These are phyloP conservation scores for Thera obeliscata DNA, from an alignment of 2,888 invertebrate genomes.

Conservation along the genomic window DNA sequence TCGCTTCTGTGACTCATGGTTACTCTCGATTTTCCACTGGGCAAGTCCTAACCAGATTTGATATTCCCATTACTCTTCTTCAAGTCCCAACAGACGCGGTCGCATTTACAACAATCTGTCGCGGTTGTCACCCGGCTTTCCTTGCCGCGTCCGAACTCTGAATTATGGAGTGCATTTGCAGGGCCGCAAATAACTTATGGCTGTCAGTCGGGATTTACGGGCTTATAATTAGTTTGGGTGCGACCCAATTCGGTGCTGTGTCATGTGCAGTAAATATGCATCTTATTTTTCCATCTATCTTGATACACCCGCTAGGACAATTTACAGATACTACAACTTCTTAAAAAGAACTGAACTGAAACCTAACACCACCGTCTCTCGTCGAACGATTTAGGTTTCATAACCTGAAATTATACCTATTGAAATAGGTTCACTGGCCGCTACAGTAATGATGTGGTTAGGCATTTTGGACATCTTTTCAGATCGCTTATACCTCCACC, in stretches of 20 bases:
- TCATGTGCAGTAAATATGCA: slow-evolving; percentile 15
- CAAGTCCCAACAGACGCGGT: slow-evolving; percentile 29
- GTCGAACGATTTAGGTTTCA: too few relatives aligned
- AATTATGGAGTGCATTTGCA: slow-evolving; percentile 52
- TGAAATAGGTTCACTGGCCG: too few relatives aligned
- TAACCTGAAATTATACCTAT: too few relatives aligned
- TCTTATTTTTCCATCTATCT: slow-evolving; percentile 16
- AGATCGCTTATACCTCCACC: too few relatives aligned
- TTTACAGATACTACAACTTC: too few relatives aligned
- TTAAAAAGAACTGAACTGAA: too few relatives aligned
- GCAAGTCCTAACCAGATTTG: slow-evolving; percentile 13
- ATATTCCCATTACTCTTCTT: slow-evolving; percentile 33
- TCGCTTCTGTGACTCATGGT: slow-evolving; percentile 1
- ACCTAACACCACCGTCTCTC: too few relatives aligned
- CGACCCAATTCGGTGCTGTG: slow-evolving; percentile 58
- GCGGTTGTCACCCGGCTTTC: slow-evolving; percentile 45
- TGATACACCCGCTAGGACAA: too few relatives aligned
- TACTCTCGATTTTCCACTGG: slow-evolving; percentile 2
- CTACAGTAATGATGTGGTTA: too few relatives aligned
- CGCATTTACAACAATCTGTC: slow-evolving; percentile 46
- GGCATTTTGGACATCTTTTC: too few relatives aligned
- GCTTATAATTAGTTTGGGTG: slow-evolving; percentile 70
- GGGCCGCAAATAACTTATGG: slow-evolving; percentile 51
- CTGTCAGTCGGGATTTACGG: slow-evolving; percentile 57
- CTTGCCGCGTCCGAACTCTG: slow-evolving; percentile 52